Conservation (phyloP, 2,888 invertebrate species). For the Macropis europaea region DNA sequence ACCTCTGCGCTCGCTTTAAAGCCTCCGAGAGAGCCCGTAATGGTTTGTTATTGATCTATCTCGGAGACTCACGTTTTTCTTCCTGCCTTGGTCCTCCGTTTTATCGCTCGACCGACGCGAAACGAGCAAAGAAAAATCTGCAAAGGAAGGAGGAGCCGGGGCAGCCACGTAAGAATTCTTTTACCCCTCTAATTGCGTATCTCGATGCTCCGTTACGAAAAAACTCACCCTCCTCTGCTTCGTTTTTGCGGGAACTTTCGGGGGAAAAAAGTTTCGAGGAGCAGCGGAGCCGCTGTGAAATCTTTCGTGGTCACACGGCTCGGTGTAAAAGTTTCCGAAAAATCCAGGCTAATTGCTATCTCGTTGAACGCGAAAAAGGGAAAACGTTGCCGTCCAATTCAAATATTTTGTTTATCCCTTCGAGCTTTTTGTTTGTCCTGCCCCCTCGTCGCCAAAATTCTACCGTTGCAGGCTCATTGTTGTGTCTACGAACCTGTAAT, state of each 20-base stretch:
- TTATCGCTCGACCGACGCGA: constrained; percentile 35
- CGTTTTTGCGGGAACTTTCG: constrained; percentile 23
- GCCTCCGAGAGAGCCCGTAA: constrained; percentile 68
- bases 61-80: constrained; percentile 71
- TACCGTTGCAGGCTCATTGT: constrained; percentile 25
- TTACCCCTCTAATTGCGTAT: constrained; percentile 32
- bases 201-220: background rate
- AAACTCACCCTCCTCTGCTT: constrained; percentile 32
- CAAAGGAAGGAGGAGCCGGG: constrained; percentile 30
- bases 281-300: constrained; percentile 66
- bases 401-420: background rate
- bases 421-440: constrained; percentile 15
- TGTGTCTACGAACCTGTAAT: constrained; percentile 29
- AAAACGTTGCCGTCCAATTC: constrained; percentile 1
- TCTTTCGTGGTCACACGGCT: constrained; percentile 68
- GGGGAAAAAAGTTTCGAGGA: constrained; percentile 15
- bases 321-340: constrained; percentile 16
- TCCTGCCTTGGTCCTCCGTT: constrained; percentile 63
- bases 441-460: background rate
- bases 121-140: constrained; percentile 19
- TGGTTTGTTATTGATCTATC: constrained; percentile 79
- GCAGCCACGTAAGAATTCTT: constrained; percentile 65
- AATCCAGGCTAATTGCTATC: constrained; percentile 9
- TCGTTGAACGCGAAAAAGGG: background rate
- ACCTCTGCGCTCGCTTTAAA: constrained; percentile 27